Evolutionary conservation across 2,113 vertebrate genomes (phyloP).

Genomic region (Actenoides hombroni): DNA sequence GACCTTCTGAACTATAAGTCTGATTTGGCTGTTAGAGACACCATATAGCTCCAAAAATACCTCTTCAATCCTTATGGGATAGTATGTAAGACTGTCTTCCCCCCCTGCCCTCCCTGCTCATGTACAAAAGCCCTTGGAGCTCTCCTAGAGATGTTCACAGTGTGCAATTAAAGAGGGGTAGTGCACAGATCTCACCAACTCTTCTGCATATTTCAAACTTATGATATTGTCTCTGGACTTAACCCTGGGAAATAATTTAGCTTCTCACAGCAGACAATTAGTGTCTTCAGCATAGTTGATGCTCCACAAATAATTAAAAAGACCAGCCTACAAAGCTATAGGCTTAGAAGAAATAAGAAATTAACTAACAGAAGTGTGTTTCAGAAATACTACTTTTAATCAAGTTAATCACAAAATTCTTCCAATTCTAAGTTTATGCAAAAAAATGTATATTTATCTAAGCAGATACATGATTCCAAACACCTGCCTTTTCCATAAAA

Average conservation of each 20-base stretch:
- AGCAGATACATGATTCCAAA: neutral
- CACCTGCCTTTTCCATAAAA: neutral
- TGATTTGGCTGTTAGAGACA: neutral
- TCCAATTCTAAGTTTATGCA: neutral
- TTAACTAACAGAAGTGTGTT: neutral
- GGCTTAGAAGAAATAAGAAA: neutral
- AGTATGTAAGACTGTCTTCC: neutral
- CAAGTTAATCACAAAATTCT: neutral
- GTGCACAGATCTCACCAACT: neutral
- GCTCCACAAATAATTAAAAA: neutral
- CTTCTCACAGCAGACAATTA: neutral
- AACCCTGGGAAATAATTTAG: neutral
- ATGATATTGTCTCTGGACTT: neutral
- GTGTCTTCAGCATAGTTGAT: neutral
- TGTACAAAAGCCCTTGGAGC: neutral
- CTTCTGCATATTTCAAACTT: neutral
- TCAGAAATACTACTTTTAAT: neutral
- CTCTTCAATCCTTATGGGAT: neutral
- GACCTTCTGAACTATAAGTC: neutral
- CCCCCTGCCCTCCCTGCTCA: neutral
- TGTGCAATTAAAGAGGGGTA: neutral
- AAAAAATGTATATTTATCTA: neutral
- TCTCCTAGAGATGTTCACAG: neutral
- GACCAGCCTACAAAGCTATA: neutral
- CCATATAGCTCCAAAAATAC: neutral